These are phyloP conservation scores for Columba livia DNA, from an alignment of 2,113 vertebrate species.

Conservation along the genomic window DNA sequence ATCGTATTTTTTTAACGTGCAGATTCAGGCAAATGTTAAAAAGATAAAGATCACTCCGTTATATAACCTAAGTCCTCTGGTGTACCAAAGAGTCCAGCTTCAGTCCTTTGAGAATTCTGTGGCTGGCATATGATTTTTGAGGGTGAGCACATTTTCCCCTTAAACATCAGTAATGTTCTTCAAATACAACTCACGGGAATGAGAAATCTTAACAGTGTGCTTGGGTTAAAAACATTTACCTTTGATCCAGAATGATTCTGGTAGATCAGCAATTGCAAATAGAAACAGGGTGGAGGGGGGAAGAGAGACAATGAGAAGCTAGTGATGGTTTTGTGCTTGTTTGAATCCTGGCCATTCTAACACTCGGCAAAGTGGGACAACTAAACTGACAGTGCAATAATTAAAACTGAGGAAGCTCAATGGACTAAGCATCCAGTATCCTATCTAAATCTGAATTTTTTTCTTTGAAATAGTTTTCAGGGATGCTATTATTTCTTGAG, in stretches of 20 bases:
- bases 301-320: not conserved
- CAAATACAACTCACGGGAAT: not conserved
- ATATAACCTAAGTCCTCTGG: conserved; percentile 14
- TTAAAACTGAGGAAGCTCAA: not conserved
- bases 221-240: not conserved
- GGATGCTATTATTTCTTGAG: not conserved
- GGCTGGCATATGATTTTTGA: not conserved
- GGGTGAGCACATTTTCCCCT: not conserved
- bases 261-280: not conserved
- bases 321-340: not conserved
- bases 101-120: not conserved
- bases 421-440: not conserved
- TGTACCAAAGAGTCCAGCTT: not conserved
- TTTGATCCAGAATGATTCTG: not conserved
- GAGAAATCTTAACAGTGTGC: not conserved
- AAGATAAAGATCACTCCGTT: not conserved
- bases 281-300: not conserved
- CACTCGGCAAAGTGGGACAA: not conserved
- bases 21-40: conserved; percentile 35
- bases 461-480: not conserved
- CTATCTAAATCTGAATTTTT: not conserved
- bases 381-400: not conserved
- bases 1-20: not conserved
- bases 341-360: not conserved
- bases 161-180: not conserved